These are phyloP conservation scores for Helogale parvula DNA, from an alignment of 2,113 vertebrate species.

Conservation along the genomic window DNA sequence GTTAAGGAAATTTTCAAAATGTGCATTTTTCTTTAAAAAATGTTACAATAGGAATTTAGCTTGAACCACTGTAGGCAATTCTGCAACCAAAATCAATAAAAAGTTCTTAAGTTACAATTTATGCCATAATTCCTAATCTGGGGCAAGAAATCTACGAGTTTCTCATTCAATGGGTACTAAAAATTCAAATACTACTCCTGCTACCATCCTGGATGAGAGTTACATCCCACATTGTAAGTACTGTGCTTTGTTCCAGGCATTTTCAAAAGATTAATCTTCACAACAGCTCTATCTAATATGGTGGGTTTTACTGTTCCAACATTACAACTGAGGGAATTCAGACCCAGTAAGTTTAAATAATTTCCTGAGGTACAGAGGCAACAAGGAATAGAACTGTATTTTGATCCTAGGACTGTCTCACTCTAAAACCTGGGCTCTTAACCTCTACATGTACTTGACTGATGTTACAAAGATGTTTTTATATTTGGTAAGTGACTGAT, in stretches of 20 bases:
- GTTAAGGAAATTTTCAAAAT: slow-evolving; percentile 41
- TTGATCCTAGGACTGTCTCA: neutral
- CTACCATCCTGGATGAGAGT: neutral
- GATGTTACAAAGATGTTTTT: slow-evolving; percentile 8
- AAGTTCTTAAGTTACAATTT: neutral
- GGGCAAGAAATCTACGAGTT: neutral
- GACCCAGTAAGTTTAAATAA: neutral
- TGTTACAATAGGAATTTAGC: neutral
- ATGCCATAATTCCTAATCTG: neutral
- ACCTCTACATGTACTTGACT: neutral
- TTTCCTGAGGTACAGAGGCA: neutral
- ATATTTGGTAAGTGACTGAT: neutral
- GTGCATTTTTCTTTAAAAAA: slow-evolving; percentile 40
- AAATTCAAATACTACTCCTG: slow-evolving; percentile 30
- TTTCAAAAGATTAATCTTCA: neutral
- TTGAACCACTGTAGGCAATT: neutral
- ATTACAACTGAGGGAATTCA: neutral
- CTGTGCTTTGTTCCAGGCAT: neutral
- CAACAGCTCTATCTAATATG: neutral
- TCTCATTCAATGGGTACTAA: neutral
- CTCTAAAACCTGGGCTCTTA: neutral
- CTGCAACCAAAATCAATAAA: neutral
- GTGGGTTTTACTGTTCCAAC: neutral
- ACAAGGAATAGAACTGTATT: neutral
- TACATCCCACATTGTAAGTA: neutral